A percentile compares a stretch with the other conserved stretches of the same genome.
phyloP scores from a whole-genome alignment of 2,888 invertebrate genomes.

The Emmelina monodactyla region DNA sequence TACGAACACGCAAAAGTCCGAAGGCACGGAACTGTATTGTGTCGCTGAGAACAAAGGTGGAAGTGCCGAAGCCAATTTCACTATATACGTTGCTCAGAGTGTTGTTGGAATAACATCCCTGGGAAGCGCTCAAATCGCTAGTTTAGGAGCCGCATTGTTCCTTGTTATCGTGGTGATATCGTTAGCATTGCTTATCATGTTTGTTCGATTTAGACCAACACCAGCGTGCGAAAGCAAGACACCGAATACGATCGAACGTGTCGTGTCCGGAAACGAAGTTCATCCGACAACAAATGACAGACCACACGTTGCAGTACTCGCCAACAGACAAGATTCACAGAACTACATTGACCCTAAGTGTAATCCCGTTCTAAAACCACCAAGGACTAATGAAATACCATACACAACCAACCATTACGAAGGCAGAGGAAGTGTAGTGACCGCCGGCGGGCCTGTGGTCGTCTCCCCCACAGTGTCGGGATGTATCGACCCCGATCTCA shows the following conservation, averaged over 20 bases:
- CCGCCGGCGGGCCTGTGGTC: slow-evolving; percentile 70
- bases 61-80: slow-evolving; percentile 88
- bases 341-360: slow-evolving; percentile 50
- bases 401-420: slow-evolving; percentile 76
- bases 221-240: slow-evolving; percentile 80
- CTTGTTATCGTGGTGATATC: slow-evolving; percentile 79
- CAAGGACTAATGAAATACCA: slow-evolving; percentile 71
- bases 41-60: slow-evolving; percentile 91
- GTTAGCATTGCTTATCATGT: slow-evolving; percentile 73
- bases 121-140: slow-evolving; percentile 86
- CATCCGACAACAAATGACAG: slow-evolving; percentile 55
- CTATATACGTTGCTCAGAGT: slow-evolving; percentile 80
- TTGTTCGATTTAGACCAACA: slow-evolving; percentile 76
- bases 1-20: slow-evolving; percentile 83
- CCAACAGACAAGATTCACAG: slow-evolving; percentile 55
- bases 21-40: slow-evolving; percentile 86
- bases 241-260: slow-evolving; percentile 76
- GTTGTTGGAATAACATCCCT: slow-evolving; percentile 82
- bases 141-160: slow-evolving; percentile 82
- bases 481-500: slow-evolving; percentile 84
- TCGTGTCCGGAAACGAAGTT: slow-evolving; percentile 68
- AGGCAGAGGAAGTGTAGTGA: slow-evolving; percentile 71
- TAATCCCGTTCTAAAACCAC: slow-evolving; percentile 78
- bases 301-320: slow-evolving; percentile 65
- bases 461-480: slow-evolving; percentile 79